phyloP scores from a whole-genome alignment of 1,140 invertebrate species.

The Dysdera silvatica region DNA sequence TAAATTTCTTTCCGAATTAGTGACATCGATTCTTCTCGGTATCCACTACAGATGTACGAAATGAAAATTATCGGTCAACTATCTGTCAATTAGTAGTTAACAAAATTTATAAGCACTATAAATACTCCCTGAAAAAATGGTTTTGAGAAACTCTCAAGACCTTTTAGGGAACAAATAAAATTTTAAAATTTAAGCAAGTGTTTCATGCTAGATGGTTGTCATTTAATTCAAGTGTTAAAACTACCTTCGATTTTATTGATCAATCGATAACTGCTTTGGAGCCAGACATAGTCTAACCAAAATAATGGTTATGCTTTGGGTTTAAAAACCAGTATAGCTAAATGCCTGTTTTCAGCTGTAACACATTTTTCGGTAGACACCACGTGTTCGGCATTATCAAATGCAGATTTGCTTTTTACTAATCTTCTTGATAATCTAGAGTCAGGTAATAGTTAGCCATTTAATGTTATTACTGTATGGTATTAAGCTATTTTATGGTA shows the following conservation, averaged over 20 bases:
- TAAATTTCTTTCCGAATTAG: no score
- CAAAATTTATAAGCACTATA: not conserved
- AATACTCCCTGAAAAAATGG: not conserved
- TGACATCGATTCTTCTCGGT: no score
- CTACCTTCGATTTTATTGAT: not conserved
- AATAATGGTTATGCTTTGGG: not conserved
- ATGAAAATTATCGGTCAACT: no score
- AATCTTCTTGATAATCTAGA: not conserved
- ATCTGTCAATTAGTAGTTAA: not conserved
- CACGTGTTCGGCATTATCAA: not conserved
- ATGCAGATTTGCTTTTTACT: not conserved
- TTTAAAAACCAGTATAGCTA: not conserved
- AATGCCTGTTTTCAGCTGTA: not conserved
- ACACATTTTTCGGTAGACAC: not conserved
- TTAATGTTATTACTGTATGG: not conserved
- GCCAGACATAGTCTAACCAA: not conserved
- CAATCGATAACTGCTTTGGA: not conserved
- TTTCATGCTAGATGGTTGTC: not conserved
- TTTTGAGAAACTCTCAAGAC: not conserved
- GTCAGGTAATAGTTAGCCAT: not conserved
- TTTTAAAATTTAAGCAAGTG: not conserved
- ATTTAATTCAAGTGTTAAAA: not conserved
- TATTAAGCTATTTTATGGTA: no score
- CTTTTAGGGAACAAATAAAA: not conserved
- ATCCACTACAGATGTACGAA: no score